Percentiles rank a stretch among this genome's conserved stretches.
Conservation (phyloP, 2,113 vertebrate species). For the Aspidoscelis tigris region DNA sequence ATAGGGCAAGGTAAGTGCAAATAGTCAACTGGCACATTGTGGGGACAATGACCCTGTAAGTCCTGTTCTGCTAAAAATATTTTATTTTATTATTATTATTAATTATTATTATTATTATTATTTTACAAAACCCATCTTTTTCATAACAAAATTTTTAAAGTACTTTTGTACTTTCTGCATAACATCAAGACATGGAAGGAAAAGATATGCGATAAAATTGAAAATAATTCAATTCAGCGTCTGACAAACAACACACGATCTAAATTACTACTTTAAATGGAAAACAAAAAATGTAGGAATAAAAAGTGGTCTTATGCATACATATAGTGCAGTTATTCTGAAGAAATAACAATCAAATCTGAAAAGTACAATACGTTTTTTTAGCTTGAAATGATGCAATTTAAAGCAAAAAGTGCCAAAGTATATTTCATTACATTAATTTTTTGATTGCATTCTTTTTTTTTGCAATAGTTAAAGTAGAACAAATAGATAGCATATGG, state of each 20-base stretch:
- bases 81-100: conserved; percentile 75
- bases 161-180: conserved; percentile 97
- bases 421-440: conserved; percentile 75
- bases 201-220: conserved; percentile 80
- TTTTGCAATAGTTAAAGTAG: conserved; percentile 70
- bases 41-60: conserved; percentile 99
- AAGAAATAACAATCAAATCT: conserved; percentile 73
- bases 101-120: conserved; percentile 48
- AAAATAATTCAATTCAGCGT: conserved; percentile 72
- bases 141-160: conserved; percentile 90
- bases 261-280: conserved; percentile 73
- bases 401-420: conserved; percentile 83
- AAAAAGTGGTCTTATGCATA: conserved; percentile 81
- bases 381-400: conserved; percentile 76
- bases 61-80: conserved; percentile 99
- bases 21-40: conserved; percentile 99
- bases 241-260: conserved; percentile 76
- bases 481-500: conserved; percentile 68
- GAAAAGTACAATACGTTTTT: conserved; percentile 66
- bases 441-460: conserved; percentile 76
- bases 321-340: conserved; percentile 79
- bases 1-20: conserved; percentile 97
- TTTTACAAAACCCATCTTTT: conserved; percentile 96
- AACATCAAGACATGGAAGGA: conserved; percentile 99
- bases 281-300: conserved; percentile 66